Evolutionary conservation across 1,140 invertebrate species (phyloP), one percentile per base, ranked within the genome.

Genomic region (Trachymyrmex cornetzi): DNA sequence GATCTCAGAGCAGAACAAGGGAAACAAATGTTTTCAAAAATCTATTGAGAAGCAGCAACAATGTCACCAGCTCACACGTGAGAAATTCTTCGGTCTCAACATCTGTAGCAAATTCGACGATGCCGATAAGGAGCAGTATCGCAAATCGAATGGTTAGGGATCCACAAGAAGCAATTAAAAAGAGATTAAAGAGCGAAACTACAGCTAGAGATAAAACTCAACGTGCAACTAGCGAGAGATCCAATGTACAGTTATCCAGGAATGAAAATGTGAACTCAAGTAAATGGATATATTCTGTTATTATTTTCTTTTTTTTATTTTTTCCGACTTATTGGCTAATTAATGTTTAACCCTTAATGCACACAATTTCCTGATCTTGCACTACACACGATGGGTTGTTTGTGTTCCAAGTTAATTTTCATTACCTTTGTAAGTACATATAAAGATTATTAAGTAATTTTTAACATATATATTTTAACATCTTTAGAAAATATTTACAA

Each of bases 141-240:
- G 50, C 24, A 16, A 74, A 6, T 22, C 53, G 19, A n/a, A 1
- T 27, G 22, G 0, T 3, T 30, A 72, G n/a, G 24, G 7, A 71
- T 27, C 14, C 64, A n/a, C 79, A 48, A 22, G 67, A 27, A 30
- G 16, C 34, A 71, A 81, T 81, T n/a, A 57, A 19, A 19, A n/a
- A 48, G 4, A 27, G 14, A 59, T 27, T 34, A 19, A 82, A 22
- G 7, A 48, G 2, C 67, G 53, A 30, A 2, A 3, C 22, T 4
- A 16, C 11, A 48, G 1, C 3, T 3, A 48, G 16, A 27, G n/a
- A 72, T 24, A 82, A 82, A 72, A 72, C 2, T 34, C 53, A 57
- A 24, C 16, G 22, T 5, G 12, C 14, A 53, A 72, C 14, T 22
- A 14, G 12, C 16, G 50, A 72, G 27, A 82, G 12, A 22, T 82